A percentile compares a stretch with the other conserved stretches of the same genome.
phyloP scores from a whole-genome alignment of 2,797 vertebrate genomes.

The Anableps anableps region DNA sequence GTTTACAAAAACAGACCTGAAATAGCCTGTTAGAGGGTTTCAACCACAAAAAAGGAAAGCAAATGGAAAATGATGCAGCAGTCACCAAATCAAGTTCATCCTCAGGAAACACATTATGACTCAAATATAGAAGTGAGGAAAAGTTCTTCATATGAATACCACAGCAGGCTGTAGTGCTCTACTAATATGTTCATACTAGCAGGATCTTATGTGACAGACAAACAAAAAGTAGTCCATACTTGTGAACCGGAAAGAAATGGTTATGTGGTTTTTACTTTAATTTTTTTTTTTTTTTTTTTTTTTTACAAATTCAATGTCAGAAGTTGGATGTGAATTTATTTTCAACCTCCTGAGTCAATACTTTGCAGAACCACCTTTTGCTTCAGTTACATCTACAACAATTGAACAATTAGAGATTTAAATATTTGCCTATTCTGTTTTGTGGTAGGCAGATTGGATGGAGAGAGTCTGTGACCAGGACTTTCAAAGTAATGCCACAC shows the following conservation, averaged over 20 bases:
- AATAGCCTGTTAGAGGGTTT: slow-evolving; percentile 55
- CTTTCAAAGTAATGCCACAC: background rate
- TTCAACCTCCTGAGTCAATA: background rate
- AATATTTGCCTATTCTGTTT: background rate
- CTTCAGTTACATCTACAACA: background rate
- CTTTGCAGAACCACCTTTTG: background rate
- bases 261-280: background rate
- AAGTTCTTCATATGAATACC: slow-evolving; percentile 35
- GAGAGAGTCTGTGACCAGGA: background rate
- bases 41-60: slow-evolving; percentile 36
- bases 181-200: background rate
- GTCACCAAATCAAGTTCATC: slow-evolving; percentile 18
- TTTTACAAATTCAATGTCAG: background rate
- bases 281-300: background rate
- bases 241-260: no score
- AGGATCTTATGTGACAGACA: background rate
- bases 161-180: slow-evolving; percentile 12
- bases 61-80: slow-evolving; percentile 33
- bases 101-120: slow-evolving; percentile 41
- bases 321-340: background rate
- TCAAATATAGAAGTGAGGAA: slow-evolving; percentile 39
- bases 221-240: background rate
- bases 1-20: slow-evolving; percentile 65
- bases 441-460: background rate
- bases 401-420: background rate